Conservation (phyloP, 1,140 invertebrate species). For the Triops cancriformis region DNA sequence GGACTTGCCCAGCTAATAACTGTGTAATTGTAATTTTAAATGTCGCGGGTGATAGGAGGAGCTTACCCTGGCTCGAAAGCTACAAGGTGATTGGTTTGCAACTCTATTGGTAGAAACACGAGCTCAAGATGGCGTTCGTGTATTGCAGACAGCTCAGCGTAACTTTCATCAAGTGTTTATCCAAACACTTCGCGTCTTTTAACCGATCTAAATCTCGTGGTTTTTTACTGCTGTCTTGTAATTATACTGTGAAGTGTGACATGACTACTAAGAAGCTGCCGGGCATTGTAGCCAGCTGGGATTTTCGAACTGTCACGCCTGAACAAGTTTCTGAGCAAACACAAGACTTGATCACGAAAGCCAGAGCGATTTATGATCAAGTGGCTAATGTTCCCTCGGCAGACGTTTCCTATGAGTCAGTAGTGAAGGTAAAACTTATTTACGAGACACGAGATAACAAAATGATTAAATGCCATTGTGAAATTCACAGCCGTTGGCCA, state of each 20-base stretch:
- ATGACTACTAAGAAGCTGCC: slow-evolving; percentile 19
- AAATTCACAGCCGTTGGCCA: slow-evolving; percentile 41
- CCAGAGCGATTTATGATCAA: slow-evolving; percentile 38
- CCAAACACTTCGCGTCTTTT: background rate
- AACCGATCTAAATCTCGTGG: background rate
- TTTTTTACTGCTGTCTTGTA: background rate
- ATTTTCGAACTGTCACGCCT: slow-evolving; percentile 36
- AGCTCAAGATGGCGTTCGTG: background rate
- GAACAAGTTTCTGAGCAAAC: slow-evolving; percentile 36
- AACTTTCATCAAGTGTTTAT: background rate
- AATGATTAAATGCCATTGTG: too few species aligned
- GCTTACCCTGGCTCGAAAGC: background rate
- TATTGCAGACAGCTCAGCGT: background rate
- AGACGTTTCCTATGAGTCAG: slow-evolving; percentile 38
- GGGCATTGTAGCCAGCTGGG: slow-evolving; percentile 31
- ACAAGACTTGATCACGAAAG: slow-evolving; percentile 36
- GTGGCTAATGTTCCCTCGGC: slow-evolving; percentile 38
- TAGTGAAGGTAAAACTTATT: slow-evolving; percentile 38
- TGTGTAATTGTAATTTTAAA: background rate
- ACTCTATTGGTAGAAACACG: background rate
- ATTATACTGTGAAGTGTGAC: background rate
- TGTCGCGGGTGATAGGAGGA: background rate
- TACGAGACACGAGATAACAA: too few species aligned
- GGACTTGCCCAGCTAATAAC: too few species aligned
- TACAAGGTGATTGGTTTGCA: background rate